A percentile compares a stretch with the other conserved stretches of the same genome.
phyloP scores from a whole-genome alignment of 2,113 vertebrate species.

The Lampris incognitus region DNA sequence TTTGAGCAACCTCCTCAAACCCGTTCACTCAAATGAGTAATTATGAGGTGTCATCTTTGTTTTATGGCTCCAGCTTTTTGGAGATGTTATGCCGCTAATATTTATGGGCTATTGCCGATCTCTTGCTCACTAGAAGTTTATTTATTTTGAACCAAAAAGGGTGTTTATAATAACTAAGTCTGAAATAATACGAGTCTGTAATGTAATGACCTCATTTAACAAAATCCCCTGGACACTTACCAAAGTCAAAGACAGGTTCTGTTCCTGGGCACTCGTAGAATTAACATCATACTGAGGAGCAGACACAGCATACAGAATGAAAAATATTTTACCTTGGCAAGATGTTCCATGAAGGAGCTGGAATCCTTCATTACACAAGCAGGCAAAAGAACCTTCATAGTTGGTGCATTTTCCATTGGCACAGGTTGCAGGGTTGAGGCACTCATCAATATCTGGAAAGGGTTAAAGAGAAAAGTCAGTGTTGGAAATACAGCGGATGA shows the following conservation, averaged over 20 bases:
- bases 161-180: conserved; percentile 1
- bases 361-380: conserved; percentile 79
- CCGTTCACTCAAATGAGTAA: conserved; percentile 17
- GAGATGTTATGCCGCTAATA: conserved; percentile 26
- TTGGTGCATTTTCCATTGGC: conserved; percentile 82
- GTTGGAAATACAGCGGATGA: not conserved
- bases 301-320: not conserved
- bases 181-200: not conserved
- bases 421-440: conserved; percentile 74
- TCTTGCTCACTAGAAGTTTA: not conserved
- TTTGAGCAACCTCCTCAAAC: conserved; percentile 1
- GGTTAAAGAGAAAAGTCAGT: conserved; percentile 21
- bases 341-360: conserved; percentile 72
- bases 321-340: conserved; percentile 72
- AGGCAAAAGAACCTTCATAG: conserved; percentile 81
- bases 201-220: not conserved
- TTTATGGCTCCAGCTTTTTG: conserved; percentile 14
- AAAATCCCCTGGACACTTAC: not conserved
- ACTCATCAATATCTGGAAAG: conserved; percentile 83
- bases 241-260: not conserved
- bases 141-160: not conserved
- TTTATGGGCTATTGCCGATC: conserved; percentile 15
- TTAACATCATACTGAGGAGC: not conserved
- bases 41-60: conserved; percentile 21
- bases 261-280: not conserved